Base-by-base conservation (phyloP, 2,888 invertebrate genomes). In the Nemoura dubitans region DNA sequence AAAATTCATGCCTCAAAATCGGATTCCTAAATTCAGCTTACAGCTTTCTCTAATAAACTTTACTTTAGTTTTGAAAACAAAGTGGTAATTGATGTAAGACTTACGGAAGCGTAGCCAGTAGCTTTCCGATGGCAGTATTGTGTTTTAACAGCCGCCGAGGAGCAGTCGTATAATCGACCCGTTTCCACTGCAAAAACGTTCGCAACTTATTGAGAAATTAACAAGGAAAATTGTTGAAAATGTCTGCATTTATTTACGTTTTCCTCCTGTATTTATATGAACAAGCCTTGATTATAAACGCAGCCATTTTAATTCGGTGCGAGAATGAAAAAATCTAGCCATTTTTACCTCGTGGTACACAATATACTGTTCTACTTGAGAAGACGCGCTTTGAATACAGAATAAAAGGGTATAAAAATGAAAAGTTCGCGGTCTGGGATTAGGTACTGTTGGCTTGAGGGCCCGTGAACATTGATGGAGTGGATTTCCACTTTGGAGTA, bases 371-470 rank as follows among this genome's bases (percentile, higher is more conserved):
- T 59, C 59, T 59, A 59, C 59, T 59, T 59, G 59, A 59, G 59
- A 59, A 59, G 59, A 59, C 59, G 14, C 59, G 59, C 59, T 10
- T 21, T 7, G 59, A 59, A 59, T 59, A 59, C 59, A 21, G 59
- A 59, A 59, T 59, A 59, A 59, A 59, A 81, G 83, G 25, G 82
- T 0, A 83, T 83, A 83, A 83, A 83, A 83, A 83, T 36, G 83
- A 83, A 83, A 83, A 83, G 83, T 83, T 83, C 36, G 83, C 26
- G 83, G 36, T 42, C 43, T 36, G 83, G 83, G 83, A 83, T 78
- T 78, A 78, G n/a, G n/a, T n/a, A n/a, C 27, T 6, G 25, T 78
- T 78, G 78, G 78, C 78, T 27, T 26, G 78, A 6, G 78, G 5
- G 78, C 25, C 21, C 25, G 59, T 21, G 59, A 78, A 78, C 78